phyloP scores from a whole-genome alignment of 2,113 vertebrate species.

The Nothobranchius kuhntae region DNA sequence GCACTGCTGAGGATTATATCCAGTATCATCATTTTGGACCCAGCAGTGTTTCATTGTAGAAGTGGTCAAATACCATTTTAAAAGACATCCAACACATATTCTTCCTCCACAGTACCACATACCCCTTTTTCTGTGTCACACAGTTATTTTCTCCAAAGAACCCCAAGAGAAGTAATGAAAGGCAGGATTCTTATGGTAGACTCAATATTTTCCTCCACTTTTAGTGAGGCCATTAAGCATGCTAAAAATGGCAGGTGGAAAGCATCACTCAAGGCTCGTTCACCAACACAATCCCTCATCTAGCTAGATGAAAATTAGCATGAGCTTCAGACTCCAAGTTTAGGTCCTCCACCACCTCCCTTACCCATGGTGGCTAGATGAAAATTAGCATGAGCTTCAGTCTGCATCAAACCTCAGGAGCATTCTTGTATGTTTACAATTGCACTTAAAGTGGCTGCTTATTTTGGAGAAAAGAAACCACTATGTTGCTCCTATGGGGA shows the following conservation, averaged over 20 bases:
- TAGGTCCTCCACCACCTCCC: too few relatives aligned
- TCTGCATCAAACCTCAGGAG: conserved; percentile 55
- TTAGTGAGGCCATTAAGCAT: conserved; percentile 60
- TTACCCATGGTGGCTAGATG: conserved; percentile 13
- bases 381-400: conserved; percentile 58
- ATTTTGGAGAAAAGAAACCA: conserved; percentile 39
- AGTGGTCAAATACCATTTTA: background rate
- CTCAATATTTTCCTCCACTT: conserved; percentile 60
- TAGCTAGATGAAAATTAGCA: conserved; percentile 58
- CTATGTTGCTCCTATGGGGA: conserved; percentile 33
- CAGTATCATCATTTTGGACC: background rate
- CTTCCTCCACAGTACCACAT: background rate
- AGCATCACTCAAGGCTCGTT: conserved; percentile 54
- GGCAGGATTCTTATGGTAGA: conserved; percentile 47
- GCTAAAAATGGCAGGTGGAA: conserved; percentile 28
- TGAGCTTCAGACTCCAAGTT: conserved; percentile 21
- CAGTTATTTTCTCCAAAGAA: conserved; percentile 8
- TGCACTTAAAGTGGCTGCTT: conserved; percentile 39
- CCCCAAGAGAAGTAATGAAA: conserved; percentile 47
- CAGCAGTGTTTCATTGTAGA: background rate
- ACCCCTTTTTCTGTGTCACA: background rate
- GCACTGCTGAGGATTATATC: background rate
- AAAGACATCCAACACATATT: background rate
- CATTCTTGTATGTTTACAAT: conserved; percentile 51
- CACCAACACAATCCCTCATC: conserved; percentile 49